Base-by-base conservation (phyloP, 2,113 vertebrate genomes). In the Oncorhynchus mykiss region DNA sequence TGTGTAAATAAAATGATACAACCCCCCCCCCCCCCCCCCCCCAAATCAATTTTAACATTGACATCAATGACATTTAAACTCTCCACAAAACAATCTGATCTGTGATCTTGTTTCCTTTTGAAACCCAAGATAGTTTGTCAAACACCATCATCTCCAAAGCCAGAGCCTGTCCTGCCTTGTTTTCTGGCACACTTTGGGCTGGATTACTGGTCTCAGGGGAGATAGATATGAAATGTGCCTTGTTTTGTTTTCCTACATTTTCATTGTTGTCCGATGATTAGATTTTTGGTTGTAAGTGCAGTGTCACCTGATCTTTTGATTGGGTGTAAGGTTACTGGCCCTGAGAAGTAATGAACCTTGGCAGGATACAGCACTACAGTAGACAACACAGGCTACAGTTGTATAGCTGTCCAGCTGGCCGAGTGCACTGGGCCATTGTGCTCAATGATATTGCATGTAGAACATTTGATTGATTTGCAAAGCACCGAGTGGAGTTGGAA, bases 211-310 rank as follows among this genome's bases (percentile, higher is more conserved):
- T 4, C 11, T 1, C 14, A 18, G 16, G 3, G 25, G 39, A 45
- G 9, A 5, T 80, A 86, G 85, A 89, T 89, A 88, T 91, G 85
- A 91, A 89, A 87, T 85, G 88, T 80, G 85, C 83, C 77, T 88
- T 79, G 86, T 85, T 86, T 90, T 88, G 86, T 88, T 90, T 88
- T 76, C 84, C 84, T 76, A 82, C 72, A 67, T 85, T 84, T 80
- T 80, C 79, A 76, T 86, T 85, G 85, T 80, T 86, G 84, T 84
- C 70, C 85, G 80, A 82, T 85, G 86, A 90, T 91, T 89, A 82
- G 84, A 86, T 89, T 90, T 87, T 75, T 45, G 84, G 80, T 85
- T 65, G 81, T 79, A 88, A 89, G 88, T 90, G 84, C 39, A 45
- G 69, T 9, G 86, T 87, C 86, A 89, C 73, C 72, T 27, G 82